phyloP scores from a whole-genome alignment of 2,888 invertebrate genomes.

The Sphaerophoria taeniata region DNA sequence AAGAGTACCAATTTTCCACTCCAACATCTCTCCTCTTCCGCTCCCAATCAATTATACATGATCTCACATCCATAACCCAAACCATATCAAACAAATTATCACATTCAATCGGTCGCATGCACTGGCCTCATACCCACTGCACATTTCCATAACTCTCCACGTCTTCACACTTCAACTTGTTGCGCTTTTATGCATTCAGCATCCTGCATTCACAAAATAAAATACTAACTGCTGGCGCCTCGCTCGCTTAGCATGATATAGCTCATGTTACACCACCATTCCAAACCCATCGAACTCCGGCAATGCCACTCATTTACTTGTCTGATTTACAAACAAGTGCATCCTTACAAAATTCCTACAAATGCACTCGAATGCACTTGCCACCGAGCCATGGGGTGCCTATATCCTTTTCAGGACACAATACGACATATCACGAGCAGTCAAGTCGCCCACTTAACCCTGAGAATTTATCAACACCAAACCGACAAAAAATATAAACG shows the following conservation, averaged over 20 bases:
- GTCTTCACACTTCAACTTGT: slow-evolving; percentile 43
- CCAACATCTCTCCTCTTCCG: neutral
- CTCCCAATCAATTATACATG: slow-evolving; percentile 27
- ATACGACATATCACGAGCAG: slow-evolving; percentile 30
- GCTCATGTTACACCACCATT: slow-evolving; percentile 34
- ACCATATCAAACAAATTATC: slow-evolving; percentile 49
- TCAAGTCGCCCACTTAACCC: slow-evolving; percentile 58
- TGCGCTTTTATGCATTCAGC: slow-evolving; percentile 7
- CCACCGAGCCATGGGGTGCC: slow-evolving; percentile 57
- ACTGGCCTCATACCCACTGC: neutral
- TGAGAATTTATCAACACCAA: slow-evolving; percentile 14
- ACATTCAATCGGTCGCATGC: slow-evolving; percentile 55
- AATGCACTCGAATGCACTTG: slow-evolving; percentile 73
- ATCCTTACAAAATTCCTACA: slow-evolving; percentile 62
- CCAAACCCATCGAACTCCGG: neutral
- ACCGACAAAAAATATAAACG: neutral
- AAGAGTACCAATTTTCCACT: slow-evolving; percentile 48
- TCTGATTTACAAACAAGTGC: slow-evolving; percentile 46
- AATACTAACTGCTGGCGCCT: slow-evolving; percentile 36
- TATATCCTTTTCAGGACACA: slow-evolving; percentile 50
- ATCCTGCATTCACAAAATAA: slow-evolving; percentile 4
- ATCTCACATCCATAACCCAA: slow-evolving; percentile 16
- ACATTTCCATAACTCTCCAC: too few species aligned
- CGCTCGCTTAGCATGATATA: neutral
- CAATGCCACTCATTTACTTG: slow-evolving; percentile 23